Evolutionary conservation across 2,113 vertebrate genomes (phyloP), one percentile per base, ranked within the genome.

Genomic region (Epinephelus lanceolatus): DNA sequence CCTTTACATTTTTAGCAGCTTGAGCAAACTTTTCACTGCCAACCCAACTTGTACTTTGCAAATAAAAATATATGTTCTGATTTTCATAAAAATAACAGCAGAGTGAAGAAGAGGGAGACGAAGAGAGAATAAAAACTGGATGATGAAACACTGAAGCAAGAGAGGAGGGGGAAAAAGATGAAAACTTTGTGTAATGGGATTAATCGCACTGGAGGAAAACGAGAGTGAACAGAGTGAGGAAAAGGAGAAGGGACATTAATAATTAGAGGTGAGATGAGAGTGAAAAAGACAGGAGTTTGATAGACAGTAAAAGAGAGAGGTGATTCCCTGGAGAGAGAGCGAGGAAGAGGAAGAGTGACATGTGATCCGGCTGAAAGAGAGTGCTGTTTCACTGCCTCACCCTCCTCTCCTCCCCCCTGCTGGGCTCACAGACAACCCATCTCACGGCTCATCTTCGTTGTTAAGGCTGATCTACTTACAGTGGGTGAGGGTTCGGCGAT

Each of bases 131-230:
- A 25, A 47, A 52, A 51, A 4, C 8, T 2, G 13, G 6, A 21
- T 84, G 83, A 81, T 76, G 73, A 81, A 84, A 85, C 21, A 17
- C 17, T 25, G 55, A 74, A 71, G 74, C 56, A 87, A 83, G 57
- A 52, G 42, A 45, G 56, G 1, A 4, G 18, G 17, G 18, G 2
- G 15, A 17, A 2, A 10, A 23, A 49, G 33, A 74, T 57, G 23
- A 65, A 69, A 57, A 62, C 37, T 69, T 77, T 42, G 15, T 71
- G 47, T 77, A 40, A 47, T 33, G 33, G 27, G 53, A 81, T 83
- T 75, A 67, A 80, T 70, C 42, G 63, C 15, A 33, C 21, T 5
- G 51, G 47, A 55, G 23, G 62, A 66, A 61, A 57, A 71, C n/a
- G 55, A 79, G 52, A 23, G 15, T n/a, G 86, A 78, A 33, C 15